phyloP scores from a whole-genome alignment of 2,888 invertebrate genomes.

The Phasia obesa region DNA sequence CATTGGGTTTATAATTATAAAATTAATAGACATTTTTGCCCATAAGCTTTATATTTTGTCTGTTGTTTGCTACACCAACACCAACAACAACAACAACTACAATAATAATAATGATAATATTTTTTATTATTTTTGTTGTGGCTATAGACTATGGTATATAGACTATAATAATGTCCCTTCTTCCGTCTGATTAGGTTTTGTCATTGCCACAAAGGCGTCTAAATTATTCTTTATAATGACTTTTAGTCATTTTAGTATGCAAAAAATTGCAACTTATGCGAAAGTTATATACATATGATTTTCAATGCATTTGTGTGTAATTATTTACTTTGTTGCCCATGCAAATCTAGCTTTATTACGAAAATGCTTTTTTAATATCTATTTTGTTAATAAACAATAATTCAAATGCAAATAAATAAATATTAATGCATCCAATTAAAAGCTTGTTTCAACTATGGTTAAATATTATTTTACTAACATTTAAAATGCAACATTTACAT shows the following conservation, averaged over 20 bases:
- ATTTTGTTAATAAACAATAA: background rate
- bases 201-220: slow-evolving; percentile 26
- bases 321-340: slow-evolving; percentile 22
- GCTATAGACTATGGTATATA: background rate
- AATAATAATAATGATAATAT: background rate
- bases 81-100: background rate
- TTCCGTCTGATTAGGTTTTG: slow-evolving; percentile 43
- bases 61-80: background rate
- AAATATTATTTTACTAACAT: too few relatives aligned
- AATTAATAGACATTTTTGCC: slow-evolving; percentile 37
- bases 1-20: slow-evolving; percentile 21
- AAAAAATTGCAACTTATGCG: slow-evolving; percentile 31
- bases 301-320: background rate
- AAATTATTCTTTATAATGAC: slow-evolving; percentile 23
- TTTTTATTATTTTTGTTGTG: slow-evolving; percentile 5
- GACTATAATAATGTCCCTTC: slow-evolving; percentile 30
- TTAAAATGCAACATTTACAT: too few relatives aligned
- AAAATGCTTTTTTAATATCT: slow-evolving; percentile 45
- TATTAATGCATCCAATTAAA: too few relatives aligned
- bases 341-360: slow-evolving; percentile 8
- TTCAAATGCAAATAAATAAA: background rate
- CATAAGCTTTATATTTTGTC: slow-evolving; percentile 8
- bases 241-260: slow-evolving; percentile 25
- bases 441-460: too few relatives aligned
- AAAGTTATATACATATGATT: slow-evolving; percentile 3